A percentile compares a stretch with the other conserved stretches of the same genome.
phyloP scores from a whole-genome alignment of 2,113 vertebrate genomes.

The Connochaetes taurinus region DNA sequence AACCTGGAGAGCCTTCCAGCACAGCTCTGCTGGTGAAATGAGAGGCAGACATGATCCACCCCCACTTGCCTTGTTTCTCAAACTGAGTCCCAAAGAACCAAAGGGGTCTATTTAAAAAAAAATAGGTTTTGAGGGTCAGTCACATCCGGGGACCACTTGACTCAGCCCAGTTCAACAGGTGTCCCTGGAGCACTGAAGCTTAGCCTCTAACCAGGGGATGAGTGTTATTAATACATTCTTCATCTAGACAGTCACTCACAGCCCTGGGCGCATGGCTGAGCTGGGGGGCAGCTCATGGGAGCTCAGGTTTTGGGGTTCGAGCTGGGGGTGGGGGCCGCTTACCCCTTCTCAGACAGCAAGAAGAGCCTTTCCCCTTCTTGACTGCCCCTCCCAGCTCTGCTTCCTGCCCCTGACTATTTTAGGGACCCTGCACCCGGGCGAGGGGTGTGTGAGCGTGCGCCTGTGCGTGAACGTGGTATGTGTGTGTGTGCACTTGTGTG shows the following conservation, averaged over 20 bases:
- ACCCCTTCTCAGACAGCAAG: background rate
- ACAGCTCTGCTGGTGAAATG: background rate
- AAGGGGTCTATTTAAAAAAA: background rate
- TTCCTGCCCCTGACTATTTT: background rate
- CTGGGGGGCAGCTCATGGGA: background rate
- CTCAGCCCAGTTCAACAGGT: background rate
- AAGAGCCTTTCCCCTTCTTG: too few species aligned
- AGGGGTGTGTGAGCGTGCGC: background rate
- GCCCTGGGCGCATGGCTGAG: background rate
- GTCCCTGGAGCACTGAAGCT: background rate
- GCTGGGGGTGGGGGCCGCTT: background rate
- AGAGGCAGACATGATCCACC: background rate
- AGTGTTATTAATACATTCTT: background rate
- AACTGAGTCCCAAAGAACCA: background rate
- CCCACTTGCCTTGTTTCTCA: background rate
- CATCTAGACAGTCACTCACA: background rate
- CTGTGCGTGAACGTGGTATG: background rate
- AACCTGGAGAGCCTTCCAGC: background rate
- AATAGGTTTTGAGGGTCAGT: background rate
- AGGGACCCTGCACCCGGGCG: rapidly evolving
- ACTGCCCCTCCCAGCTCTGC: background rate
- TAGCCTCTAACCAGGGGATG: background rate
- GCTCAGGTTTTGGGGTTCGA: background rate
- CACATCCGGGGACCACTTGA: background rate
- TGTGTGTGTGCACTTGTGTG: too few species aligned